Conservation (phyloP, 2,113 vertebrate genomes). For the Siniperca chuatsi region DNA sequence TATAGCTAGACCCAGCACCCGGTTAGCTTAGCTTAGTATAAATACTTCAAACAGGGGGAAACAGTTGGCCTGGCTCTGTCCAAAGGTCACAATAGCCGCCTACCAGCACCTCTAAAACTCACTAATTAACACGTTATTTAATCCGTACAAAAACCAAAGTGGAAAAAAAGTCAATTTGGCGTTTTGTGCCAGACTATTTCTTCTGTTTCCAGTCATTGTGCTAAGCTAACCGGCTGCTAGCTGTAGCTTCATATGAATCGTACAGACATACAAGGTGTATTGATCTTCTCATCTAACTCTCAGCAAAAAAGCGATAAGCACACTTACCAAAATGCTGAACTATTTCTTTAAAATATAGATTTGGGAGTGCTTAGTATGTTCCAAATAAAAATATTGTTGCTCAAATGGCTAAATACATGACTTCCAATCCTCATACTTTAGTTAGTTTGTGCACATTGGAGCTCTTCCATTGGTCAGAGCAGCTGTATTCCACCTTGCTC, state of each 20-base stretch:
- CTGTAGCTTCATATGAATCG: not conserved
- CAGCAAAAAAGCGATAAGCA: not conserved
- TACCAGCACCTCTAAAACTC: not conserved
- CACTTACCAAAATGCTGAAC: not conserved
- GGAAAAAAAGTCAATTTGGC: not conserved
- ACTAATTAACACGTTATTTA: not conserved
- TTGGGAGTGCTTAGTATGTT: not conserved
- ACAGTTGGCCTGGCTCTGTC: not conserved
- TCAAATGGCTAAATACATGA: not conserved
- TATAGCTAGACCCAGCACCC: too few relatives aligned
- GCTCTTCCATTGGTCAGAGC: not conserved
- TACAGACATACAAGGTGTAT: too few relatives aligned
- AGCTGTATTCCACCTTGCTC: not conserved
- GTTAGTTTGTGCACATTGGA: not conserved
- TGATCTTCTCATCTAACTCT: not conserved
- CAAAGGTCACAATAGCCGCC: not conserved
- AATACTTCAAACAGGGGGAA: not conserved
- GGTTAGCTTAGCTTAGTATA: not conserved
- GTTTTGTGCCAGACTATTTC: not conserved
- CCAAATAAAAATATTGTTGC: too few relatives aligned
- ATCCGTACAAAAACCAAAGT: not conserved
- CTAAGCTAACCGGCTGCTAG: not conserved
- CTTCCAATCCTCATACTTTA: not conserved
- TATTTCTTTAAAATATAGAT: not conserved
- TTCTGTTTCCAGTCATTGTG: not conserved